Base-by-base conservation (phyloP, 92 coral and sea anemone species). In the Micromussa lordhowensis region DNA sequence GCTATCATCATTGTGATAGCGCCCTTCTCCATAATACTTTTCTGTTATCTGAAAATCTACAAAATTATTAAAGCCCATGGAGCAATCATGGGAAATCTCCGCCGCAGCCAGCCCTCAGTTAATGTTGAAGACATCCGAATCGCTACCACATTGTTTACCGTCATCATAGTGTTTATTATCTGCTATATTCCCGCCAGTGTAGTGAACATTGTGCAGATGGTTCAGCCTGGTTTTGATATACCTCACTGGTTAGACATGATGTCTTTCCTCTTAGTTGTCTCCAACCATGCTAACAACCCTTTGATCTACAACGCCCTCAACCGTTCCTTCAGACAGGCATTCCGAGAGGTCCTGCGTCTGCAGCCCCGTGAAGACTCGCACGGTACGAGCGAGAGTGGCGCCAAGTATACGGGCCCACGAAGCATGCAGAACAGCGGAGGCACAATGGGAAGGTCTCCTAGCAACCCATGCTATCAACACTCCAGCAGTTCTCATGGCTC, bases 251-350 rank as follows among this genome's bases (percentile, higher is more conserved):
- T 91, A n/a, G 96, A 93, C 90, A 90, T 93, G 63, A 14, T 88
- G 44, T 84, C 96, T 2, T 90, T 93, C 31, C 80, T 87, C 11
- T 68, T 93, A 15, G 85, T 93, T 11, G 94, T 93, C 68, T 88
- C 94, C 14, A 93, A 93, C 69, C 96, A 93, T 28, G 93, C 96
- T 38, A 92, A 93, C 90, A 93, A 93, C 61, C 96, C 96, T 5
- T 6, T 93, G 31, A 84, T 93, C 35, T 93, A 93, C 85, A 92
- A 92, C 16, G 89, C 89, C 75, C 88, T 91, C 3, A 93, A 93
- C 48, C 93, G 94, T 29, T 87, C 90, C 24, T 80, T 87, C 82
- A 63, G 90, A 68, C 84, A 87, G 90, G 83, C 90, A 19, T 87
- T 87, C 57, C 61, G 86, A 10, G 83, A 86, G 17, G 89, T 86